Evolutionary conservation across 2,113 vertebrate species (phyloP).

Genomic region (Amia ocellicauda): DNA sequence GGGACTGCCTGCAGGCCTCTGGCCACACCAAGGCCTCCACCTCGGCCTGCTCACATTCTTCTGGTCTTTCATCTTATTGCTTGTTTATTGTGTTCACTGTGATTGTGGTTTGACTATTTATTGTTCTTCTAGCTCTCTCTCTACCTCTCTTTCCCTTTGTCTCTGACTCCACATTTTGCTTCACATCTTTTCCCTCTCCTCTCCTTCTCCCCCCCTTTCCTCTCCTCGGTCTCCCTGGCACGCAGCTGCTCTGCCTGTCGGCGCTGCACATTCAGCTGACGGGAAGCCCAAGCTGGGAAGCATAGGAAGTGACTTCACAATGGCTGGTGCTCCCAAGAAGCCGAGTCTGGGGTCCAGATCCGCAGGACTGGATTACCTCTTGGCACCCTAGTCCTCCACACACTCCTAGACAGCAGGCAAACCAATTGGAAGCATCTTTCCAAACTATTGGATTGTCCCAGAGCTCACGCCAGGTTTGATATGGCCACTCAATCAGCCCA

Average conservation of each 20-base stretch:
- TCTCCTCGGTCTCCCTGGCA: not conserved
- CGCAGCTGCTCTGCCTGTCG: slow-evolving; percentile 27
- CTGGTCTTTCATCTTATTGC: too few relatives aligned
- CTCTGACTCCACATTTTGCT: not conserved
- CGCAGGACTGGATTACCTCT: slow-evolving; percentile 7
- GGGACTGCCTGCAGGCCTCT: not conserved
- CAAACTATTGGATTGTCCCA: too few relatives aligned
- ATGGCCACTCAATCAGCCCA: too few relatives aligned
- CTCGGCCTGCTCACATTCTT: too few relatives aligned
- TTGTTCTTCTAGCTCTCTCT: slow-evolving; percentile 14
- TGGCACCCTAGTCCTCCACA: not conserved
- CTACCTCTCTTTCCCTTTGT: not conserved
- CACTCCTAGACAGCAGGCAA: not conserved
- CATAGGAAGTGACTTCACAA: slow-evolving; percentile 35
- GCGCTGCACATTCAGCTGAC: not conserved
- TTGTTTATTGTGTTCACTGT: too few relatives aligned
- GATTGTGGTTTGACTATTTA: not conserved
- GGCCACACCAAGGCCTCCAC: not conserved
- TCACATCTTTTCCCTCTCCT: not conserved
- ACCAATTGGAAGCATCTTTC: not conserved
- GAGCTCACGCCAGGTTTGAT: too few relatives aligned
- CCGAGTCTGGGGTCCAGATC: not conserved
- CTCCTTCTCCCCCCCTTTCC: not conserved
- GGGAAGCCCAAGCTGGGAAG: slow-evolving; percentile 2
- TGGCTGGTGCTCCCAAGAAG: not conserved